phyloP scores from a whole-genome alignment of 2,888 invertebrate species.

The Acronicta psi region DNA sequence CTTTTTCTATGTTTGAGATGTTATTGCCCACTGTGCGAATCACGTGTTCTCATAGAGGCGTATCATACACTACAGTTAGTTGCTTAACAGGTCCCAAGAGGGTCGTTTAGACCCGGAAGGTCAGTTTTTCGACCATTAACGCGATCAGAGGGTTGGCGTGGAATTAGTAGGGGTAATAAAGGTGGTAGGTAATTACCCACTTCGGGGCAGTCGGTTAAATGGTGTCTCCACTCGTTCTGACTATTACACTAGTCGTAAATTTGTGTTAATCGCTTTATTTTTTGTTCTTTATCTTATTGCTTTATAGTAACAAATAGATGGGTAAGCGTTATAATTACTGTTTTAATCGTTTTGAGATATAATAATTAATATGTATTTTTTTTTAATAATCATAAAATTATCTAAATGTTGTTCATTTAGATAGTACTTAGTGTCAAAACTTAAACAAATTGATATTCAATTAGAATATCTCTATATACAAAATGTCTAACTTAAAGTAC shows the following conservation, averaged over 20 bases:
- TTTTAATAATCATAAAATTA: no score
- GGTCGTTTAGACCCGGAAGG: conserved; percentile 80
- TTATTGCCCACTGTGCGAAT: conserved; percentile 59
- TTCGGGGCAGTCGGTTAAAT: conserved; percentile 75
- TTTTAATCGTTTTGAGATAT: no score
- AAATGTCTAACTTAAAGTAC: background rate
- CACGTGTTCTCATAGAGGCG: conserved; percentile 61
- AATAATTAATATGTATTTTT: no score
- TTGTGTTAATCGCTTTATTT: conserved; percentile 48
- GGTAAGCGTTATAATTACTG: conserved; percentile 1
- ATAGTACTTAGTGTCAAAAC: background rate
- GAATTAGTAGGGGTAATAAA: conserved; percentile 83
- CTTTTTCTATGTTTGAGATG: conserved; percentile 25
- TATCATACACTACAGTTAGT: conserved; percentile 69
- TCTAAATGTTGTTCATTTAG: no score
- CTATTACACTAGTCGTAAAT: conserved; percentile 55
- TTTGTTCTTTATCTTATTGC: conserved; percentile 33
- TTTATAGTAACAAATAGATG: background rate
- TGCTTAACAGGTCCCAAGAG: conserved; percentile 79
- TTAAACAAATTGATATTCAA: conserved; percentile 7
- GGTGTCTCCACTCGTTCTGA: conserved; percentile 53
- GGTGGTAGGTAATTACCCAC: conserved; percentile 84
- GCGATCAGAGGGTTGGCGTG: conserved; percentile 78
- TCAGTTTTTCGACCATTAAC: conserved; percentile 88
- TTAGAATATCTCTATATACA: background rate